Evolutionary conservation across 2,113 vertebrate genomes (phyloP), one percentile per base, ranked within the genome.

Genomic region (Chroicocephalus ridibundus): DNA sequence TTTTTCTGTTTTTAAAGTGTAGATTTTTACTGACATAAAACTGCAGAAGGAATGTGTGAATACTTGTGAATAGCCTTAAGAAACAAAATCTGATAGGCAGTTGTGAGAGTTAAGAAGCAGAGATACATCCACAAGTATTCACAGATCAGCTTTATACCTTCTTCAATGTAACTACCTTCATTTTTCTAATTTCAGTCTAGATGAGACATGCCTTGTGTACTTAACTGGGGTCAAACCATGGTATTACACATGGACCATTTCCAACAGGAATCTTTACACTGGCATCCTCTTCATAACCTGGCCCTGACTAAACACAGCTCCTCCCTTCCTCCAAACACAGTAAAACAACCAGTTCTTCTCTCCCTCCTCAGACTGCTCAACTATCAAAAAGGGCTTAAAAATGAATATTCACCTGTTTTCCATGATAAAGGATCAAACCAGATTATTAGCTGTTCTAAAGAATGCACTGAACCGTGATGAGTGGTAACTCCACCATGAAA

Each of bases 251-350:
- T 69, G 90, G 84, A 69, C 31, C 5, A 29, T 61, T 92, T 95
- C 88, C 93, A 96, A 69, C 34, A 95, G 76, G 79, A 96, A 81
- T 90, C 93, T 93, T 96, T 94, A 92, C 14, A 38, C 52, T 97
- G 96, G 83, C 80, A 87, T 82, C 24, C 24, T 47, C 44, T 87
- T 94, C 60, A 65, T 76, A 94, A 84, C 52, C 65, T 89, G 70
- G 36, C 40, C 61, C 61, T 87, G 86, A 76, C 69, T 95, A 96
- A 96, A 92, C 20, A 85, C 18, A 89, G 20, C 65, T 96, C 77
- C 83, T 94, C 88, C 91, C 86, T 85, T 92, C 93, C 89, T 87
- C 44, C 40, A 92, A 95, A 83, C 46, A 85, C 31, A 82, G 16
- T 65, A 47, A 72, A 82, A 6, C 8, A 92, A 70, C 44, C 13